Conservation (phyloP, 2,113 vertebrate species). For the Alethe castanea region DNA sequence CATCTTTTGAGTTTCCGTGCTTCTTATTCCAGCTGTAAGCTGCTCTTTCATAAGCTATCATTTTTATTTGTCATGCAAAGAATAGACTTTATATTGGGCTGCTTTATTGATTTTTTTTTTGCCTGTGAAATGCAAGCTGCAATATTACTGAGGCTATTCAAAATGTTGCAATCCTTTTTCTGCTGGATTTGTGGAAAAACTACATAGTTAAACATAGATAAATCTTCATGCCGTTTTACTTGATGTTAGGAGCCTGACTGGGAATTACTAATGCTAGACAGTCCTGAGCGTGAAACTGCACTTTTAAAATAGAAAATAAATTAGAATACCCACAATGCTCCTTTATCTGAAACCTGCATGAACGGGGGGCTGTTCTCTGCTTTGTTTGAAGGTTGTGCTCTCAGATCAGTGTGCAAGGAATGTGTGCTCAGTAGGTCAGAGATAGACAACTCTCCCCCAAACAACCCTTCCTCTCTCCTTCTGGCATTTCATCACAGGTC, state of each 20-base stretch:
- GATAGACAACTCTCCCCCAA: not conserved
- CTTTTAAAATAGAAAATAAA: not conserved
- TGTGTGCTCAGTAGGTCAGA: not conserved
- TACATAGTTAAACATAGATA: not conserved
- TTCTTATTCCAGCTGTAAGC: not conserved
- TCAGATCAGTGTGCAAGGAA: not conserved
- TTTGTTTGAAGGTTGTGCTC: rapidly evolving
- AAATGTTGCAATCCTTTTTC: not conserved
- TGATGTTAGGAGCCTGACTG: not conserved
- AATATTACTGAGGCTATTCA: not conserved
- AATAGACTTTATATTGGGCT: not conserved
- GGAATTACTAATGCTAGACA: not conserved
- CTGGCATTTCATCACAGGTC: not conserved
- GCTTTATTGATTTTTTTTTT: not conserved
- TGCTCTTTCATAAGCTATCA: not conserved
- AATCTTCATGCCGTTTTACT: not conserved
- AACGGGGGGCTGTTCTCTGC: not conserved
- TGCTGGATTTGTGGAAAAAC: not conserved
- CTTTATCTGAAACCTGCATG: not conserved
- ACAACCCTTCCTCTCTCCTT: not conserved
- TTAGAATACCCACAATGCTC: not conserved
- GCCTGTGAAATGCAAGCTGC: not conserved
- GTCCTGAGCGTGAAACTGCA: not conserved
- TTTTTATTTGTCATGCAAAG: not conserved
- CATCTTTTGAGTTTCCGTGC: not conserved